Evolutionary conservation across 2,888 invertebrate genomes (phyloP).

Genomic region (Noctua pronuba): DNA sequence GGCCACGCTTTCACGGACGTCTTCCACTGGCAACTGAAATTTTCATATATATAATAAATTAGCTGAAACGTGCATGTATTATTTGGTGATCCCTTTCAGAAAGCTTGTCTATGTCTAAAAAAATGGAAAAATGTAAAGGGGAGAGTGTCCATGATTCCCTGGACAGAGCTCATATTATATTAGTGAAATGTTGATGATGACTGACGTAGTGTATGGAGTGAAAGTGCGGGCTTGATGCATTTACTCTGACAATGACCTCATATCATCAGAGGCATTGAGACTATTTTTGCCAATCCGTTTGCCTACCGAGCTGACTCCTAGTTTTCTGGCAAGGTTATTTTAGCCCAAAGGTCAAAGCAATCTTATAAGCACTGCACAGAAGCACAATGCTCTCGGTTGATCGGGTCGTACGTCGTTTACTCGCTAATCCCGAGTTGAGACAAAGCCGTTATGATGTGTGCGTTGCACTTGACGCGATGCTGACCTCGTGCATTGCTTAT

Average conservation of each 20-base stretch:
- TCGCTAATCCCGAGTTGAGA: neutral
- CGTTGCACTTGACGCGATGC: neutral
- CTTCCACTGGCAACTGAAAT: conserved; percentile 81
- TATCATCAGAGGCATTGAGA: neutral
- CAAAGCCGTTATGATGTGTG: neutral
- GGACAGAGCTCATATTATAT: neutral
- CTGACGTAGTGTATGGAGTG: neutral
- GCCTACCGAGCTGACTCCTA: neutral
- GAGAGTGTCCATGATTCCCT: neutral
- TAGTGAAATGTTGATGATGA: neutral
- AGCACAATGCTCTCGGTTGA: neutral
- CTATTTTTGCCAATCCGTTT: neutral
- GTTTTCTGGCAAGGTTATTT: neutral
- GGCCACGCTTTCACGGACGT: conserved; percentile 85
- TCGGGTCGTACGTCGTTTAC: neutral
- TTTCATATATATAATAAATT: neutral
- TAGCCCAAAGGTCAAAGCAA: neutral
- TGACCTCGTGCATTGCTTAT: too few species aligned
- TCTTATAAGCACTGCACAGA: neutral
- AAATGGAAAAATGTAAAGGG: neutral
- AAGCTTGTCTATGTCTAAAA: neutral
- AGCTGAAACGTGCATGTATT: neutral
- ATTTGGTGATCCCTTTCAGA: neutral
- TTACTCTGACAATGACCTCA: neutral
- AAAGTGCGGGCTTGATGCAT: neutral